These are phyloP conservation scores for Caerostris darwini DNA, from an alignment of 1,140 invertebrate genomes.

Conservation along the genomic window DNA sequence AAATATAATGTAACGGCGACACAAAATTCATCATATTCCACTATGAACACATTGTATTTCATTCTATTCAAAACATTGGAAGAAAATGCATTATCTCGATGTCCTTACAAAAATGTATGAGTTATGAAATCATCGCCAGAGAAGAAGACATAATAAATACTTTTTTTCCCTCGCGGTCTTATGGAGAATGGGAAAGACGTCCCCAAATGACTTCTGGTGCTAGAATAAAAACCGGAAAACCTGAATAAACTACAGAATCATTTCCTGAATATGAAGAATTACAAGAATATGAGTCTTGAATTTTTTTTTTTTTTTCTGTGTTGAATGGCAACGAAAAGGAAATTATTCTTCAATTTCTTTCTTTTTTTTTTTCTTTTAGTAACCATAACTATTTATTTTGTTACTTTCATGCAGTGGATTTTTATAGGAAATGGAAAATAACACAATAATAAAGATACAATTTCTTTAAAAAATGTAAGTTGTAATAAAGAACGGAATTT, in stretches of 20 bases:
- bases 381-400: background rate
- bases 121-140: background rate
- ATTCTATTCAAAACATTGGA: background rate
- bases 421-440: too few relatives aligned
- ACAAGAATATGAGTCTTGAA: background rate
- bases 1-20: background rate
- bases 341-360: background rate
- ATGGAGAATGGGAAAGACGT: background rate
- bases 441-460: too few relatives aligned
- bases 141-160: background rate
- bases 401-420: background rate
- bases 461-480: too few relatives aligned
- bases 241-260: background rate
- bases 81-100: conserved; percentile 1
- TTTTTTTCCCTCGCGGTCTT: background rate
- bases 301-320: background rate
- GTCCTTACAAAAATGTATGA: conserved; percentile 10
- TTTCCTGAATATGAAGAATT: conserved; percentile 7
- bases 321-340: background rate
- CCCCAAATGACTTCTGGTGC: background rate
- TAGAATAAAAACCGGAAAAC: background rate
- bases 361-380: background rate
- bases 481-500: too few relatives aligned
- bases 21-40: conserved; percentile 24
- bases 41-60: conserved; percentile 18